Percentiles rank a stretch among this genome's conserved stretches.
Conservation (phyloP, 1,140 invertebrate species). For the Zaprionus africanus region DNA sequence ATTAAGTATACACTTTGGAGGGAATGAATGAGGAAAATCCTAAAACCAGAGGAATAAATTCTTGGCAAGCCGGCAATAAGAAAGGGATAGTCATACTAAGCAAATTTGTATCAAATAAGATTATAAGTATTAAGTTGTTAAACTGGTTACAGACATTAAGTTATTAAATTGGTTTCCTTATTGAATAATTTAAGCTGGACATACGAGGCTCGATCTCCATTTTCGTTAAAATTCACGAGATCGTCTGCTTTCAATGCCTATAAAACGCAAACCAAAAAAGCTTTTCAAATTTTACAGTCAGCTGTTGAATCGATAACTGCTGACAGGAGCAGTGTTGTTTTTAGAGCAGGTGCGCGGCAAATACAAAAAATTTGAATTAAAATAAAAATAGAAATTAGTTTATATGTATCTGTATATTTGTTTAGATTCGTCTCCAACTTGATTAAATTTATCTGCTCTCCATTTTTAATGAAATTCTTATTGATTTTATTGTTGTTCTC, state of each 20-base stretch:
- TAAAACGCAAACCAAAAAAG: too few species aligned
- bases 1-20: background rate
- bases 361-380: too few species aligned
- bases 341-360: too few species aligned
- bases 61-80: background rate
- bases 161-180: background rate
- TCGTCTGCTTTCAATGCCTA: too few species aligned
- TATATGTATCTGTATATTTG: background rate
- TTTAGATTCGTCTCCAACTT: background rate
- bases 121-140: background rate
- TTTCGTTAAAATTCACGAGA: too few species aligned
- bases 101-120: background rate
- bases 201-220: too few species aligned
- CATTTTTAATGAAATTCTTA: slow-evolving; percentile 26
- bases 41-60: background rate
- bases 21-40: background rate
- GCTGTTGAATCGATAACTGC: too few species aligned
- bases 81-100: background rate
- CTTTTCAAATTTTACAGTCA: too few species aligned
- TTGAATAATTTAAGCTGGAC: background rate
- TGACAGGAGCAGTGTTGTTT: too few species aligned
- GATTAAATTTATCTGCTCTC: slow-evolving; percentile 19
- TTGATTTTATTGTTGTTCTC: slow-evolving; percentile 25
- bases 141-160: background rate
- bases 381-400: background rate